These are phyloP conservation scores for Pseudomyrmex sp. DNA, from an alignment of 1,140 invertebrate genomes.

Conservation along the genomic window DNA sequence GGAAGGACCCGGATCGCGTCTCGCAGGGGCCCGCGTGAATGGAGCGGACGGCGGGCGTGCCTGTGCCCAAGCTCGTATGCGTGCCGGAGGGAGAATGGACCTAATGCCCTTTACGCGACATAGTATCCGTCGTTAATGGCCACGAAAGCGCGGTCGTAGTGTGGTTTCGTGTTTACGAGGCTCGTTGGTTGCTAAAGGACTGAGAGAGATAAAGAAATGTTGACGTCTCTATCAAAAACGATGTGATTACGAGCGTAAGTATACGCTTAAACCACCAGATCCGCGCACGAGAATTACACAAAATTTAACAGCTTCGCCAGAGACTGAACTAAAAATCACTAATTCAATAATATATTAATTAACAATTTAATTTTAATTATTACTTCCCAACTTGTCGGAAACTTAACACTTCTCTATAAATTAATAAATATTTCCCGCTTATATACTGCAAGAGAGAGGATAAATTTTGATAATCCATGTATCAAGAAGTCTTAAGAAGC, in stretches of 20 bases:
- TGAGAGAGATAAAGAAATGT: neutral
- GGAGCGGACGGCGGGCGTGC: conserved; percentile 17
- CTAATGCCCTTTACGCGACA: conserved; percentile 33
- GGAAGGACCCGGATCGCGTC: conserved; percentile 52
- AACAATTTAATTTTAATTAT: neutral
- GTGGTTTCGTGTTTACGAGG: conserved; percentile 35
- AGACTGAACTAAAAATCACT: too few species aligned
- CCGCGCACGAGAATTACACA: too few species aligned
- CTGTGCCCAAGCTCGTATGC: conserved; percentile 1
- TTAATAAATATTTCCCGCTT: conserved; percentile 32
- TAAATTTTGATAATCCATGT: conserved; percentile 34
- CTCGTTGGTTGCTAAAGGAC: conserved; percentile 10
- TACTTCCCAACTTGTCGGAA: neutral
- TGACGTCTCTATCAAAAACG: neutral
- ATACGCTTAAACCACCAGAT: too few species aligned
- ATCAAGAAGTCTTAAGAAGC: conserved; percentile 51
- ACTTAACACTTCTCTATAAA: conserved; percentile 8
- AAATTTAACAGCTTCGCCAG: too few species aligned
- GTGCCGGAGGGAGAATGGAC: conserved; percentile 44
- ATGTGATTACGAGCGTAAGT: neutral
- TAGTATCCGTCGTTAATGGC: conserved; percentile 33
- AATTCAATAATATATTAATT: too few species aligned
- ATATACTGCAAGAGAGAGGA: neutral
- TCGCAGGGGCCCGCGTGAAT: conserved; percentile 43
- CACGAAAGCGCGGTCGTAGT: conserved; percentile 25